Conservation (phyloP, 2,888 invertebrate species). For the Microplitis manilae region DNA sequence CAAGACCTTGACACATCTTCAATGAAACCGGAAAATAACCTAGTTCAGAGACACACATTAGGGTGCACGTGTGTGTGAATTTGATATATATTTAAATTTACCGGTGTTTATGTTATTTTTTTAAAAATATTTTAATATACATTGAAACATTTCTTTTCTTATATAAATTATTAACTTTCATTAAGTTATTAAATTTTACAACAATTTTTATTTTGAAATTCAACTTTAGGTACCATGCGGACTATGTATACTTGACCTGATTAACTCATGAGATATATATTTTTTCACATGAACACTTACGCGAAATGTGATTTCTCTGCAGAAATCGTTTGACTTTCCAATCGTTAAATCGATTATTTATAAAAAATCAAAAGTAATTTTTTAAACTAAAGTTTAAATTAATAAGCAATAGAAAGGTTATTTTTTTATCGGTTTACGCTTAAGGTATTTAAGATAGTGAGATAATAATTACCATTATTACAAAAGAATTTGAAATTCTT, state of each 20-base stretch:
- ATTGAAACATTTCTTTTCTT: slow-evolving; percentile 43
- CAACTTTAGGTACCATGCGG: background rate
- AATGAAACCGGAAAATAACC: slow-evolving; percentile 46
- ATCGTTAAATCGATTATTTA: background rate
- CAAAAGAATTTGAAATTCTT: background rate
- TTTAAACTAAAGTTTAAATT: background rate
- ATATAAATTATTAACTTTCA: slow-evolving; percentile 16
- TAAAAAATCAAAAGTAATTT: background rate
- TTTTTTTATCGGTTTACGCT: background rate
- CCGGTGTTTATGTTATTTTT: slow-evolving; percentile 58
- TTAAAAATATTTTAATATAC: slow-evolving; percentile 46
- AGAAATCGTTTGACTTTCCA: slow-evolving; percentile 4
- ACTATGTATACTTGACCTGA: slow-evolving; percentile 4
- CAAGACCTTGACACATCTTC: slow-evolving; percentile 26
- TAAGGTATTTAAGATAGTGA: background rate
- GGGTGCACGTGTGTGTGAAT: background rate
- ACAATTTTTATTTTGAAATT: background rate
- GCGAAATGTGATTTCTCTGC: background rate
- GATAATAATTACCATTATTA: slow-evolving; percentile 2
- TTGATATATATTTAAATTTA: slow-evolving; percentile 28
- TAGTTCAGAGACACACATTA: slow-evolving; percentile 45
- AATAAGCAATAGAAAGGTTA: background rate
- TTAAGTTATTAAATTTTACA: background rate
- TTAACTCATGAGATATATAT: background rate
- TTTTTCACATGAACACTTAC: slow-evolving; percentile 3